Percentiles rank a stretch among this genome's conserved stretches.
These are phyloP conservation scores for Melitaea cinxia DNA, from an alignment of 1,140 invertebrate species.

Conservation along the genomic window DNA sequence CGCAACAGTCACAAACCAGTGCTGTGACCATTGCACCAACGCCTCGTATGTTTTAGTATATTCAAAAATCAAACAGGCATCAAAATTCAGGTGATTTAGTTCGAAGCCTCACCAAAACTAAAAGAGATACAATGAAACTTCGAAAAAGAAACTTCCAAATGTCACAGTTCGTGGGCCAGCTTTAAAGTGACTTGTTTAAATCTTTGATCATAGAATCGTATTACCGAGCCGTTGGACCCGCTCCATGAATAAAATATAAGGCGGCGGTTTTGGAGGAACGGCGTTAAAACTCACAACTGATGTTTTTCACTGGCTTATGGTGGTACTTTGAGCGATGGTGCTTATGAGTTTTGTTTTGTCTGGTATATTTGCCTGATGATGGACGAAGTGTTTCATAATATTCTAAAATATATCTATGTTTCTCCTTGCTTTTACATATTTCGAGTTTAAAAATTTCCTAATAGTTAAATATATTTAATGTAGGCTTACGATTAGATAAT, in stretches of 20 bases:
- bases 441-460: too few species aligned
- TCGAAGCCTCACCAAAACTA: too few species aligned
- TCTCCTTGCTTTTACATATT: too few species aligned
- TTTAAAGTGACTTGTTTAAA: conserved; percentile 44
- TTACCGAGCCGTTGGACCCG: conserved; percentile 38
- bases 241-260: conserved; percentile 52
- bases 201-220: conserved; percentile 51
- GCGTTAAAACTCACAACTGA: conserved; percentile 30
- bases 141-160: neutral
- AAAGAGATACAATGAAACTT: neutral
- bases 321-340: conserved; percentile 14
- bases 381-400: too few species aligned
- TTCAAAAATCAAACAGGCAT: neutral
- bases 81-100: too few species aligned
- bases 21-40: too few species aligned
- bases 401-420: too few species aligned
- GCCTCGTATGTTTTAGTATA: too few species aligned
- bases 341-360: conserved; percentile 13
- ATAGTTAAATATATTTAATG: too few species aligned
- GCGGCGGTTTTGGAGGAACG: conserved; percentile 23
- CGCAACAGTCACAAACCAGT: too few species aligned
- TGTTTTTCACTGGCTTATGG: conserved; percentile 25
- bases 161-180: conserved; percentile 19
- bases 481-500: too few species aligned
- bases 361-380: neutral